Evolutionary conservation across 53 echinoderm and acorn worm species (phyloP).

Genomic region (Antedon mediterranea): DNA sequence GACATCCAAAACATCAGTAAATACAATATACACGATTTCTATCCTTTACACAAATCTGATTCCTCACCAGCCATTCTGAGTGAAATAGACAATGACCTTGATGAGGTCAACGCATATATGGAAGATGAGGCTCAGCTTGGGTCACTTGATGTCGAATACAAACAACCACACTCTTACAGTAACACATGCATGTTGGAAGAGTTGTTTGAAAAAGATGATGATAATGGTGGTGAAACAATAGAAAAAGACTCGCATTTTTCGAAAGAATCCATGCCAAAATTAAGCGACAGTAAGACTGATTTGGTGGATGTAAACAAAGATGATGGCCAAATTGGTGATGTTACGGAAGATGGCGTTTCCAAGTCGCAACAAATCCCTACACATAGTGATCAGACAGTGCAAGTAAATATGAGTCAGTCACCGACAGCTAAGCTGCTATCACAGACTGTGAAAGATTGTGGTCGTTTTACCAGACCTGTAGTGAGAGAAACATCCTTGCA

Average conservation of each 20-base stretch:
- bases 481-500: not conserved
- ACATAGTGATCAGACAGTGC: not conserved
- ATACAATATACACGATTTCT: not conserved
- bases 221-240: not conserved
- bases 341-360: not conserved
- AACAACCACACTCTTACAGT: conserved; percentile 70
- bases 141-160: not conserved
- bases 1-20: not conserved
- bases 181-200: conserved; percentile 36
- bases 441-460: not conserved
- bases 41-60: conserved; percentile 6
- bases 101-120: not conserved
- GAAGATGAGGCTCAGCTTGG: conserved; percentile 26
- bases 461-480: not conserved
- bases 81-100: not conserved
- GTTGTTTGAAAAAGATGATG: not conserved
- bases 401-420: not conserved
- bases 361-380: not conserved
- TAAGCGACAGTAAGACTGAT: not conserved
- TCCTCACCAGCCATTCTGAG: conserved; percentile 43
- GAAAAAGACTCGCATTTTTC: not conserved
- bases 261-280: not conserved
- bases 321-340: not conserved
- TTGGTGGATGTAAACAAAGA: not conserved
- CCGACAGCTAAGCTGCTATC: not conserved